phyloP scores from a whole-genome alignment of 2,797 vertebrate species.

The Crenuchus spilurus region DNA sequence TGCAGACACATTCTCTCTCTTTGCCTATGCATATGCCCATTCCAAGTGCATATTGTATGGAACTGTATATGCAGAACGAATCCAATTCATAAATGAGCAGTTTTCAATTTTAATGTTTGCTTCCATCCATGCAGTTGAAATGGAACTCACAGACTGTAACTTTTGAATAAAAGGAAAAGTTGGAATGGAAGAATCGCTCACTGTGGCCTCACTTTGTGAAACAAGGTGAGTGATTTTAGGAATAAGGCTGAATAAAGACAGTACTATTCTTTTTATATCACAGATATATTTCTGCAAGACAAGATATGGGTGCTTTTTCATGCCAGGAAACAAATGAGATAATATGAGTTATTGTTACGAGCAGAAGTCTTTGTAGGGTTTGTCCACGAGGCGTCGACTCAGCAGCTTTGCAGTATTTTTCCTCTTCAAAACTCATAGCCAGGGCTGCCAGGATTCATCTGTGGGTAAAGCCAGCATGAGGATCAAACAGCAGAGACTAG shows the following conservation, averaged over 20 bases:
- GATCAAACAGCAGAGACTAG: constrained; percentile 31
- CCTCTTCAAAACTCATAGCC: not conserved
- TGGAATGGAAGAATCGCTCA: constrained; percentile 43
- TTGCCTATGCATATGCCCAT: constrained; percentile 67
- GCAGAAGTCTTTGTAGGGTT: not conserved
- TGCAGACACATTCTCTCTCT: not conserved
- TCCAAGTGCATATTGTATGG: constrained; percentile 62
- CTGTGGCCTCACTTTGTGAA: constrained; percentile 36
- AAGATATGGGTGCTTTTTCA: constrained; percentile 26
- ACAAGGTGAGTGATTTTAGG: constrained; percentile 44
- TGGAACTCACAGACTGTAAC: constrained; percentile 69
- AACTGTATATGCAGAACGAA: constrained; percentile 77
- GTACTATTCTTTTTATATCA: constrained; percentile 51
- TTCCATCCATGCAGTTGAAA: constrained; percentile 71
- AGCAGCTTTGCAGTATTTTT: not conserved
- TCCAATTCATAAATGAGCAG: constrained; percentile 78
- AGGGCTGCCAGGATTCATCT: constrained; percentile 27
- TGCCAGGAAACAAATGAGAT: constrained; percentile 3
- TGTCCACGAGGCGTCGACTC: not conserved
- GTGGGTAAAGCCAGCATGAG: constrained; percentile 30
- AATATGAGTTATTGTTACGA: not conserved
- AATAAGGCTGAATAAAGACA: constrained; percentile 44
- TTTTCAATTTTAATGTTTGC: constrained; percentile 75
- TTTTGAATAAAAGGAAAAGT: constrained; percentile 47
- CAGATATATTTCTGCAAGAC: constrained; percentile 33